Percentiles rank a stretch among this genome's conserved stretches.
These are phyloP conservation scores for Takifugu ocellatus DNA, from an alignment of 2,797 vertebrate genomes.

Conservation along the genomic window DNA sequence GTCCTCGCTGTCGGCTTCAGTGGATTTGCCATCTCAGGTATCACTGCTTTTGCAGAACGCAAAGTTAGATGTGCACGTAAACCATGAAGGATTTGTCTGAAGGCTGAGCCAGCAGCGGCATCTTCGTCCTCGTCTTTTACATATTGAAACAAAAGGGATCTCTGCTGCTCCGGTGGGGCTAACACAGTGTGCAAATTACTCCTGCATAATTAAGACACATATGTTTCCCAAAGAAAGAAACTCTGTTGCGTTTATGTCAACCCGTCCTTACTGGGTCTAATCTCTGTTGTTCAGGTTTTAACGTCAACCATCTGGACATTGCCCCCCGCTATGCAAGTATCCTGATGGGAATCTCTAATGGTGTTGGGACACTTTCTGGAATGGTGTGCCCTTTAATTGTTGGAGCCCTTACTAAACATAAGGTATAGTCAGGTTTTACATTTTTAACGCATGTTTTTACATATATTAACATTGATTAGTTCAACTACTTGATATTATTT, in stretches of 20 bases:
- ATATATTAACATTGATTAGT: neutral
- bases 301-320: conserved; percentile 97
- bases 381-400: conserved; percentile 98
- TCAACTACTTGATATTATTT: neutral
- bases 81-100: neutral
- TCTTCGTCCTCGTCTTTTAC: conserved; percentile 1
- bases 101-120: neutral
- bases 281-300: conserved; percentile 82
- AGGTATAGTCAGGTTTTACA: conserved; percentile 73
- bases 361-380: conserved; percentile 93
- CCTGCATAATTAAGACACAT: conserved; percentile 7
- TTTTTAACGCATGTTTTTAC: neutral
- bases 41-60: conserved; percentile 1
- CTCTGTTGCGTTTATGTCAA: neutral
- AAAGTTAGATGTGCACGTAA: neutral
- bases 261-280: neutral
- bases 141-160: conserved; percentile 1
- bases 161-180: conserved; percentile 8
- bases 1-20: conserved; percentile 97
- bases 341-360: conserved; percentile 98
- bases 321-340: conserved; percentile 98
- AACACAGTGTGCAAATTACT: conserved; percentile 17
- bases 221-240: neutral
- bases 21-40: conserved; percentile 98
- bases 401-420: conserved; percentile 92